Conservation (phyloP, 2,113 vertebrate species). For the Chauna torquata region DNA sequence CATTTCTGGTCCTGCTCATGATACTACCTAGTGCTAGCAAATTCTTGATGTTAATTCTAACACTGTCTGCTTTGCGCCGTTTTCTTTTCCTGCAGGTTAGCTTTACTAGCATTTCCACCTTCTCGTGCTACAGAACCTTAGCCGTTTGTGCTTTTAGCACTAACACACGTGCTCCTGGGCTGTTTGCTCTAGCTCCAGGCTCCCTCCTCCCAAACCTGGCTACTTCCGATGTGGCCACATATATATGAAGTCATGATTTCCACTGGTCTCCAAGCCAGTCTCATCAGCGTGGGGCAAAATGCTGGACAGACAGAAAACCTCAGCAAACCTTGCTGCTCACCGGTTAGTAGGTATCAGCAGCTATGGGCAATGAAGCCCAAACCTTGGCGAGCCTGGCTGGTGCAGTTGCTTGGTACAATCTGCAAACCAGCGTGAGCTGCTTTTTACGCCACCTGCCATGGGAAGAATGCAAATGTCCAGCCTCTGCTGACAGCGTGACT, state of each 20-base stretch:
- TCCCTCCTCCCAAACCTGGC: neutral
- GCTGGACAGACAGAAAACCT: neutral
- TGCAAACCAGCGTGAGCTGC: rapidly evolving
- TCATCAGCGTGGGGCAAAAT: rapidly evolving
- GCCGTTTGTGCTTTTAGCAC: neutral
- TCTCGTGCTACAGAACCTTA: neutral
- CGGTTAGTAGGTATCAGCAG: neutral
- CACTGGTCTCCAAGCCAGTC: neutral
- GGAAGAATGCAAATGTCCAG: neutral
- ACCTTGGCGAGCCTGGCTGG: neutral
- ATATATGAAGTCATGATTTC: rapidly evolving
- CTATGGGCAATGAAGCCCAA: neutral
- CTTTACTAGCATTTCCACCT: neutral
- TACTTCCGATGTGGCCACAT: neutral
- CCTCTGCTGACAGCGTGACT: neutral
- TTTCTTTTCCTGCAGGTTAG: neutral
- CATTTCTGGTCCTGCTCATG: neutral
- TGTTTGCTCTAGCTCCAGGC: neutral
- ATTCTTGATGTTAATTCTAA: neutral
- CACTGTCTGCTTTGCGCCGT: neutral
- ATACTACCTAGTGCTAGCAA: neutral
- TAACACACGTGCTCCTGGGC: neutral
- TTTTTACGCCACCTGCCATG: neutral
- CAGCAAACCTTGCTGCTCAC: neutral
- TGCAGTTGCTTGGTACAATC: neutral